Conservation (phyloP, 2,113 vertebrate genomes). For the Semicossyphus pulcher region DNA sequence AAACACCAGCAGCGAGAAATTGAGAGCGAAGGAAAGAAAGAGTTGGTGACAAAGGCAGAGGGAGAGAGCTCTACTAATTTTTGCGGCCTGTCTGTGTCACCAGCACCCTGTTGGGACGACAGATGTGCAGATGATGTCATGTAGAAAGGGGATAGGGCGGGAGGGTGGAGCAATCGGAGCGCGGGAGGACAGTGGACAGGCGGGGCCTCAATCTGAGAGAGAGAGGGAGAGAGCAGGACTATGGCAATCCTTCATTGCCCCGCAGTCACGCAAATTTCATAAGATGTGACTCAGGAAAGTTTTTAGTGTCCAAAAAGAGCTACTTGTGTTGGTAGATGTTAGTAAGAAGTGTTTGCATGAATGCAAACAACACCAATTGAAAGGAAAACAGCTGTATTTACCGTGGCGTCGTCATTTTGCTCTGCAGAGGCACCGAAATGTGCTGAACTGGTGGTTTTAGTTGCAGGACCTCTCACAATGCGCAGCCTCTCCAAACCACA, state of each 20-base stretch:
- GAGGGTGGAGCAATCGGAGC: constrained; percentile 68
- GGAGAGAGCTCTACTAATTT: constrained; percentile 67
- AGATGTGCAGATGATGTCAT: constrained; percentile 87
- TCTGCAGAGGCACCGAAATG: constrained; percentile 38
- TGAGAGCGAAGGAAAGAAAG: constrained; percentile 15
- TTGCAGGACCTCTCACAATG: constrained; percentile 64
- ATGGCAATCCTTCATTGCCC: constrained; percentile 56
- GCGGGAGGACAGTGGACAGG: constrained; percentile 76
- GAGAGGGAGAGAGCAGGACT: constrained; percentile 30
- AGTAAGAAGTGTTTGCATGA: background rate
- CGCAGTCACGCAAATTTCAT: constrained; percentile 47
- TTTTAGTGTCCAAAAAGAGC: constrained; percentile 11
- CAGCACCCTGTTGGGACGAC: constrained; percentile 83
- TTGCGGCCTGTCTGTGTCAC: constrained; percentile 79
- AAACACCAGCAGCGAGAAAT: constrained; percentile 37
- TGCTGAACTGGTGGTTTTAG: constrained; percentile 59
- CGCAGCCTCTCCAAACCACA: constrained; percentile 57
- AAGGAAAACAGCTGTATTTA: background rate
- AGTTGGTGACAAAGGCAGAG: constrained; percentile 54
- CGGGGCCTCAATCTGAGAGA: constrained; percentile 60
- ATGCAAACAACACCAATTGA: background rate
- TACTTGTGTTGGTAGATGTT: background rate
- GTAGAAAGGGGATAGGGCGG: constrained; percentile 74
- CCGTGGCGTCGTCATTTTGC: constrained; percentile 2
- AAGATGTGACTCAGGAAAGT: constrained; percentile 33